A percentile compares a stretch with the other conserved stretches of the same genome.
Evolutionary conservation across 2,888 invertebrate genomes (phyloP).

Genomic region (Chrysodeixis includens): DNA sequence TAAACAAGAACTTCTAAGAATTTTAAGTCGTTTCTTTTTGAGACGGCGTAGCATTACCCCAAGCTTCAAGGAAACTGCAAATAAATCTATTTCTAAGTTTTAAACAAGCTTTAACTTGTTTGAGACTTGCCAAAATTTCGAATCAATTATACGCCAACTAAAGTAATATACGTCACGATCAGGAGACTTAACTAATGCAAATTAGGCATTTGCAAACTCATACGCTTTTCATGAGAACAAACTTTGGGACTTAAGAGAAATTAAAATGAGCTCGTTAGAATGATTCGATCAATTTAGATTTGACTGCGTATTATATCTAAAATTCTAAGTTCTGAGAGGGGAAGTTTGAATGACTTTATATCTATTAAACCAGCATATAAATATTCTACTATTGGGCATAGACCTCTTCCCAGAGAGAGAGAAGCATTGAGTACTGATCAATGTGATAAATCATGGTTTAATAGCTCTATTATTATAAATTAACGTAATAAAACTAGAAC

Average conservation of each 20-base stretch:
- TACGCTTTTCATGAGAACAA: conserved; percentile 63
- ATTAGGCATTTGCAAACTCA: conserved; percentile 65
- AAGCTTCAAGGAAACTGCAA: neutral
- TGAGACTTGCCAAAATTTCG: conserved; percentile 7
- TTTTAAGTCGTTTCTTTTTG: too few species aligned
- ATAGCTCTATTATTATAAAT: too few species aligned
- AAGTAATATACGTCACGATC: conserved; percentile 64
- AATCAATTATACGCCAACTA: conserved; percentile 45
- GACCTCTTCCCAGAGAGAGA: too few species aligned
- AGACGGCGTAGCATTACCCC: too few species aligned
- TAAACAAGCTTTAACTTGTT: neutral
- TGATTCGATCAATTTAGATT: conserved; percentile 25
- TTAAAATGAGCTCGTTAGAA: conserved; percentile 40
- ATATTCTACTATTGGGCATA: too few species aligned
- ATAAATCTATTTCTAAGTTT: conserved; percentile 11
- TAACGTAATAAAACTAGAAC: neutral
- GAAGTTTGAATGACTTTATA: neutral
- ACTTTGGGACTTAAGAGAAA: conserved; percentile 55
- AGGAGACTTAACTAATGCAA: conserved; percentile 58
- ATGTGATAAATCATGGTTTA: too few species aligned
- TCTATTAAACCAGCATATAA: neutral
- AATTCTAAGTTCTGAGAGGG: neutral
- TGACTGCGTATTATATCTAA: conserved; percentile 12
- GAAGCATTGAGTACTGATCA: too few species aligned
- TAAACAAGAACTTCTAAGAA: too few species aligned